phyloP scores from a whole-genome alignment of 1,140 invertebrate species.

The Caenorhabditis briggsae region DNA sequence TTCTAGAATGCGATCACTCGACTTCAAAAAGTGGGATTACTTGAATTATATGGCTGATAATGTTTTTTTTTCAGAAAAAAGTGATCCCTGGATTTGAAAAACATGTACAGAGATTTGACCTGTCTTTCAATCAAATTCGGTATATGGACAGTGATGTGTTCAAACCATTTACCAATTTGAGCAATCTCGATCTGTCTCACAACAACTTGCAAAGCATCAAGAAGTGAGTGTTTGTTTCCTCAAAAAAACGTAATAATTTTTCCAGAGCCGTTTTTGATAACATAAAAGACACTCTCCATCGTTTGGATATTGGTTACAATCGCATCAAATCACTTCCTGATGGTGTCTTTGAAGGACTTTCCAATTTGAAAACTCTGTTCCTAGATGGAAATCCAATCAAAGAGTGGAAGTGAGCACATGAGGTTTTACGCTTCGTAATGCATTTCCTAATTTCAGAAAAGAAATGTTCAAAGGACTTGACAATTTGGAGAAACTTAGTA shows the following conservation, averaged over 20 bases:
- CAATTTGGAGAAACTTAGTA: slow-evolving; percentile 61
- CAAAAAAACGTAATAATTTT: background rate
- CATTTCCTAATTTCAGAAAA: slow-evolving; percentile 29
- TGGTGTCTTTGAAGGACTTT: slow-evolving; percentile 30
- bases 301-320: slow-evolving; percentile 56
- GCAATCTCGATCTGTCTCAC: background rate
- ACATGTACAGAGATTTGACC: slow-evolving; percentile 13
- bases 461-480: slow-evolving; percentile 60
- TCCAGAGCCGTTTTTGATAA: slow-evolving; percentile 1
- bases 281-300: background rate
- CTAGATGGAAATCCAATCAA: slow-evolving; percentile 61
- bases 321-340: slow-evolving; percentile 22
- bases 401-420: background rate
- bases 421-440: background rate
- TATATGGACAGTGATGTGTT: slow-evolving; percentile 46
- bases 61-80: slow-evolving; percentile 17
- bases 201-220: background rate
- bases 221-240: background rate
- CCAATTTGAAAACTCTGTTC: slow-evolving; percentile 54
- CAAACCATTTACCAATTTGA: slow-evolving; percentile 23
- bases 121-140: slow-evolving; percentile 15
- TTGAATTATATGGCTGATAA: background rate
- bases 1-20: slow-evolving; percentile 22
- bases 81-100: slow-evolving; percentile 37
- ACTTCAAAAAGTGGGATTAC: slow-evolving; percentile 15